Evolutionary conservation across 2,797 vertebrate species (phyloP).

Genomic region (Molossus alvarezi): DNA sequence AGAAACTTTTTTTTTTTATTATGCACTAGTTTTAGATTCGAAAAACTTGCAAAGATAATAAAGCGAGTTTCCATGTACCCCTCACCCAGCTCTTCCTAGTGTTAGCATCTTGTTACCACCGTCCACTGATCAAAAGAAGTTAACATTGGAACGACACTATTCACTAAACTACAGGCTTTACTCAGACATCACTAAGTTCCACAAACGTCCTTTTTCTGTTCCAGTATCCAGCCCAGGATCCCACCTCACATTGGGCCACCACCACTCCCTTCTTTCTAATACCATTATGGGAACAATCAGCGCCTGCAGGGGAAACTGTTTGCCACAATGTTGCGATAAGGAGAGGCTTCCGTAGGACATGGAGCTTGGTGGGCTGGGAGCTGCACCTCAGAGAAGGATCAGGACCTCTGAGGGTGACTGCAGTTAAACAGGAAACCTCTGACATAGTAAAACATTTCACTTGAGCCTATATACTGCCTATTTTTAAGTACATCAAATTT

Average conservation of each 20-base stretch:
- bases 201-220: neutral
- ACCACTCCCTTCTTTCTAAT: neutral
- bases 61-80: neutral
- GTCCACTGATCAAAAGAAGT: neutral
- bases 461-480: neutral
- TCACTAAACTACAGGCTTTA: neutral
- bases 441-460: neutral
- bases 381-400: fast-evolving
- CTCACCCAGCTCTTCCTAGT: neutral
- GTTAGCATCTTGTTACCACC: fast-evolving
- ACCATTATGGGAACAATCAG: neutral
- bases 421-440: neutral
- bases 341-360: neutral
- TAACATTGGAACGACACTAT: neutral
- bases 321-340: neutral
- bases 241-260: neutral
- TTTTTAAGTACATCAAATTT: slow-evolving; percentile 27
- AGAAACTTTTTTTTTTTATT: neutral
- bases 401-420: neutral
- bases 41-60: neutral
- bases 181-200: neutral
- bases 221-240: neutral
- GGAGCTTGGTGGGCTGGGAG: neutral
- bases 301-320: neutral
- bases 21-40: neutral